These are phyloP conservation scores for Ligdia adustata DNA, from an alignment of 2,888 invertebrate genomes.

Conservation along the genomic window DNA sequence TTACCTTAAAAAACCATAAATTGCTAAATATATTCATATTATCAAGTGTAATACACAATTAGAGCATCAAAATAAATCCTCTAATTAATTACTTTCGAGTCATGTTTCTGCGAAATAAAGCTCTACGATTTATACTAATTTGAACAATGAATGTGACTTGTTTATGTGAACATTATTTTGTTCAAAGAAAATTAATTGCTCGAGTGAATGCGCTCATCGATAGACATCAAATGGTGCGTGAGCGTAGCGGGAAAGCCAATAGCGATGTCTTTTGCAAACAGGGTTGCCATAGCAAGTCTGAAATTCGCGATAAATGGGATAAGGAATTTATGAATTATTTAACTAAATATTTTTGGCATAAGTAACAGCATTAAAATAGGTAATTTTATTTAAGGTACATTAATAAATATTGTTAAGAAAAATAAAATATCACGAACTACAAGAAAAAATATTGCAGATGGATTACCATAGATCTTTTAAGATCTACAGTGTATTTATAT, in stretches of 20 bases:
- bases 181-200: conserved; percentile 35
- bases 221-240: conserved; percentile 36
- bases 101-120: neutral
- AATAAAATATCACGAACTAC: neutral
- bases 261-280: conserved; percentile 8
- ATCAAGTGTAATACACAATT: too few relatives aligned
- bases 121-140: neutral
- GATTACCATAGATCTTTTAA: too few relatives aligned
- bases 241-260: conserved; percentile 22
- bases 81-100: neutral
- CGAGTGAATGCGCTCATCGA: conserved; percentile 31
- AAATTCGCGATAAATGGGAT: neutral
- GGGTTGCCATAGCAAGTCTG: conserved; percentile 5
- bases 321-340: too few relatives aligned
- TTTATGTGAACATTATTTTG: conserved; percentile 27
- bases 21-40: too few relatives aligned
- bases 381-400: neutral
- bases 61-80: too few relatives aligned
- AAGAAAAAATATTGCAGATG: too few relatives aligned
- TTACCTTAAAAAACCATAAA: too few relatives aligned
- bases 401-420: neutral
- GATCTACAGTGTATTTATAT: too few relatives aligned
- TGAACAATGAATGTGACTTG: conserved; percentile 19
- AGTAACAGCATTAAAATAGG: neutral
- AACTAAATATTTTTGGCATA: neutral